Percentiles rank a stretch among this genome's conserved stretches.
phyloP scores from a whole-genome alignment of 2,797 vertebrate species.

The Melanotaenia boesemani region DNA sequence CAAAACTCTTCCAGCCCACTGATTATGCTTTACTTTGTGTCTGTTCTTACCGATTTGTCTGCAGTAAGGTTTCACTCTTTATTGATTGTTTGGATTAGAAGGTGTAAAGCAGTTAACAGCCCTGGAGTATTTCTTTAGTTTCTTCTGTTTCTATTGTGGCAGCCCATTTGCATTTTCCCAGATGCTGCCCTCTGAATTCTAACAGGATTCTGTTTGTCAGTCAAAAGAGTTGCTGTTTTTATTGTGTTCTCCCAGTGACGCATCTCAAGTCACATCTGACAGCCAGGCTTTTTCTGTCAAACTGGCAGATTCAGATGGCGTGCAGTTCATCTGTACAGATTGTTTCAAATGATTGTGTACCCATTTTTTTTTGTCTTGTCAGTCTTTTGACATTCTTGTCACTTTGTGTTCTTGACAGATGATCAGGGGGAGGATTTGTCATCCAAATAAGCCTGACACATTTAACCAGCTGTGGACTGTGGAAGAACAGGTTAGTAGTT shows the following conservation, averaged over 20 bases:
- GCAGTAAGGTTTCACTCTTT: constrained; percentile 29
- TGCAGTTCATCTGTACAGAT: constrained; percentile 43
- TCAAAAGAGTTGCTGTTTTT: constrained; percentile 45
- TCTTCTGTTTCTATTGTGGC: constrained; percentile 23
- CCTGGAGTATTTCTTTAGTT: constrained; percentile 37
- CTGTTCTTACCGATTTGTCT: constrained; percentile 1
- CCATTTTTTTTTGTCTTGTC: constrained; percentile 30
- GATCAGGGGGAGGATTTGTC: constrained; percentile 94
- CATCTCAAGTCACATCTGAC: constrained; percentile 48
- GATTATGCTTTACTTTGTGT: constrained; percentile 35
- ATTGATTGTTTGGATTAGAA: constrained; percentile 41
- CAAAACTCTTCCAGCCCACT: constrained; percentile 34
- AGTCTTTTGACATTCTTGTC: constrained; percentile 49
- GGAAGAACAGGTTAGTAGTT: constrained; percentile 92
- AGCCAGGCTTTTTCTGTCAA: constrained; percentile 50
- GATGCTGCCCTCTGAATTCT: constrained; percentile 39
- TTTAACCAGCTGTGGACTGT: constrained; percentile 99
- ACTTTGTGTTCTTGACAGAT: constrained; percentile 83
- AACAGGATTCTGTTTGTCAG: constrained; percentile 55
- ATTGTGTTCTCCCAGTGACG: constrained; percentile 27
- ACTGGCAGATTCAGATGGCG: constrained; percentile 29
- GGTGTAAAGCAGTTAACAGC: constrained; percentile 25
- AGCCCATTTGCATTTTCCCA: constrained; percentile 46
- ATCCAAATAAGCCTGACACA: constrained; percentile 96
- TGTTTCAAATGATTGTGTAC: constrained; percentile 27